Percentiles rank a stretch among this genome's conserved stretches.
Conservation (phyloP, 1,140 invertebrate species). For the Rhyzopertha dominica region DNA sequence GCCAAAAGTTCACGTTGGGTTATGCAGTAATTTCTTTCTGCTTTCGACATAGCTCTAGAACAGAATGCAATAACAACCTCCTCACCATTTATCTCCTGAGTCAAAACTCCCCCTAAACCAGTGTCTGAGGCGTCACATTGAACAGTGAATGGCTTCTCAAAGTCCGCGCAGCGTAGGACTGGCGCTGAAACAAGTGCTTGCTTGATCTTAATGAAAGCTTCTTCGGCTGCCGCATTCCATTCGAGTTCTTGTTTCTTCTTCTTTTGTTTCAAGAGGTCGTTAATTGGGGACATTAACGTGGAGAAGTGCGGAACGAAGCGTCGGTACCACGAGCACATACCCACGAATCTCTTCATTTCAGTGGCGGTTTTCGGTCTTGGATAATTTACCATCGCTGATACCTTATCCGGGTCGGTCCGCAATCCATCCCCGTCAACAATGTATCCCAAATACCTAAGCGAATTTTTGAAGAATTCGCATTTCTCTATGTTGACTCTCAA, state of each 20-base stretch:
- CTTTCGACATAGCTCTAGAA: conserved; percentile 23
- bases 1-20: conserved; percentile 49
- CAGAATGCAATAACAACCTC: conserved; percentile 28
- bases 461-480: conserved; percentile 35
- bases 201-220: conserved; percentile 21
- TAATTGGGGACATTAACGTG: conserved; percentile 40
- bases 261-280: conserved; percentile 38
- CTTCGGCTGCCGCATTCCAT: conserved; percentile 14
- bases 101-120: conserved; percentile 29
- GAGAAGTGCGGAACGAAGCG: conserved; percentile 45
- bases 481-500: conserved; percentile 35
- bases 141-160: conserved; percentile 20
- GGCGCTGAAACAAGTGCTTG: conserved; percentile 22
- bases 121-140: conserved; percentile 21
- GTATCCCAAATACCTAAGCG: conserved; percentile 41
- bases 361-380: conserved; percentile 10
- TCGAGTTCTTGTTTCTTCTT: conserved; percentile 15
- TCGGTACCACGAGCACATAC: conserved; percentile 41
- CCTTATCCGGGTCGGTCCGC: conserved; percentile 36
- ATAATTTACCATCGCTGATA: conserved; percentile 20
- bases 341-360: conserved; percentile 32
- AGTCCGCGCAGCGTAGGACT: conserved; percentile 28
- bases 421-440: conserved; percentile 38
- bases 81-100: conserved; percentile 18
- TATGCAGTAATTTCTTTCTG: conserved; percentile 42